These are phyloP conservation scores for Pseudoatta argentina DNA, from an alignment of 1,140 invertebrate genomes.

Conservation along the genomic window DNA sequence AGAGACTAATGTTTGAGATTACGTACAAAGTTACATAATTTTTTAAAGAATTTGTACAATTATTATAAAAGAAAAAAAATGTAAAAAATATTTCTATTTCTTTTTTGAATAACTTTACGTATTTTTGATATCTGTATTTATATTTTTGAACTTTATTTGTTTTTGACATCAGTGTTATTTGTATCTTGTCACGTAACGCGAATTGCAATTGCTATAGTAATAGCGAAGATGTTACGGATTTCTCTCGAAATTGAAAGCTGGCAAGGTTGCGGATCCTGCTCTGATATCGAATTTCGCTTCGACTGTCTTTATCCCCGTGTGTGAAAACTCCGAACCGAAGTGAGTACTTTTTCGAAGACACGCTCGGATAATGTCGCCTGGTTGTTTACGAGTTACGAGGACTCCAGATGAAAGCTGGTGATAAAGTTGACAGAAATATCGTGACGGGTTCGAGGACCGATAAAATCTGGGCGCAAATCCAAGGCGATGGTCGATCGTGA, in stretches of 20 bases:
- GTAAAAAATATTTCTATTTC: background rate
- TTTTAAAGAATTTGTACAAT: background rate
- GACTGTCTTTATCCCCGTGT: background rate
- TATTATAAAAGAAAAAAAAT: background rate
- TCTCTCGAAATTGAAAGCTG: conserved; percentile 45
- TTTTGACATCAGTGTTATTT: background rate
- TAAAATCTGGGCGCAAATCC: conserved; percentile 61
- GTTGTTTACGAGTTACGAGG: conserved; percentile 59
- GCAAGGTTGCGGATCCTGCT: conserved; percentile 21
- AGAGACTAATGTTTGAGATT: background rate
- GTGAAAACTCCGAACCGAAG: conserved; percentile 24
- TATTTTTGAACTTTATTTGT: background rate
- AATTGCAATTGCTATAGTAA: background rate
- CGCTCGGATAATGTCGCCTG: conserved; percentile 52
- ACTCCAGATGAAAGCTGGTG: conserved; percentile 50
- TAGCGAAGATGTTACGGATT: background rate
- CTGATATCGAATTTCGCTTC: conserved; percentile 43
- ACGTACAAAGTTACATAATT: background rate
- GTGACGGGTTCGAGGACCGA: conserved; percentile 39
- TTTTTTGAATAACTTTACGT: background rate
- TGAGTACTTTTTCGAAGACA: conserved; percentile 54
- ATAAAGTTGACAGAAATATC: conserved; percentile 62
- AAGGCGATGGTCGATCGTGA: conserved; percentile 49
- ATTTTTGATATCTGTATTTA: background rate
- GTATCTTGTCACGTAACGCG: background rate